Base-by-base conservation (phyloP, 2,888 invertebrate genomes). In the Schizotus pectinicornis region DNA sequence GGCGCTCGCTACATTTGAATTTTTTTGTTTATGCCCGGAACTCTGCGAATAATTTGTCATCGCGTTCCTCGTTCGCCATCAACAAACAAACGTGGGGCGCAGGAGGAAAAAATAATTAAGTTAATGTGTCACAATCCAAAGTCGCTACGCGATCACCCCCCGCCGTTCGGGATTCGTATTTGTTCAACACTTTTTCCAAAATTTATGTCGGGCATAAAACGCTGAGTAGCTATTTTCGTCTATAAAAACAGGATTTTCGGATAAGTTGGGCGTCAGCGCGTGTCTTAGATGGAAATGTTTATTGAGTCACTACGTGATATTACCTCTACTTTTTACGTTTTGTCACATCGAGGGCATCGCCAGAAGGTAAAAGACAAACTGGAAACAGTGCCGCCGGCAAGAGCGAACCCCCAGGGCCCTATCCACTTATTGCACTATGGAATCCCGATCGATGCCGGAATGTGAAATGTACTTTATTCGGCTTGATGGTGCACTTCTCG, bases 301-400 rank as follows among this genome's bases (percentile, higher is more conserved):
- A 56, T 56, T 49, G 56, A 56, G 56, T 48, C 49, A 48, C 49
- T 56, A 56, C 56, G 56, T 56, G 56, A 56, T 56, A 56, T 51
- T 50, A 51, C 51, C 50, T n/a, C n/a, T 33, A 46, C 45, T 45
- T 56, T 56, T 56, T 49, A 56, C 56, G 49, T 56, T 56, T 56
- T 56, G 49, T 56, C 36, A 56, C 56, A 56, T 56, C 22, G 33
- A 36, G 45, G n/a, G 45, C 45, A 54, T 47, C 54, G 32, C 13
- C 11, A 34, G 49, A 56, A 56, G 51, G 56, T 50, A 46, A 56
- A 56, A 56, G 50, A 51, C 51, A 32, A 51, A 56, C 56, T 50
- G 56, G 49, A 48, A 56, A 56, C 49, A 48, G 56, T 56, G 56
- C 49, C 31, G 34, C 13, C 45, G 13, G 52, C 43, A 38, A 22